Evolutionary conservation across 53 echinoderm and acorn worm species (phyloP).

Genomic region (Holothuria scabra): DNA sequence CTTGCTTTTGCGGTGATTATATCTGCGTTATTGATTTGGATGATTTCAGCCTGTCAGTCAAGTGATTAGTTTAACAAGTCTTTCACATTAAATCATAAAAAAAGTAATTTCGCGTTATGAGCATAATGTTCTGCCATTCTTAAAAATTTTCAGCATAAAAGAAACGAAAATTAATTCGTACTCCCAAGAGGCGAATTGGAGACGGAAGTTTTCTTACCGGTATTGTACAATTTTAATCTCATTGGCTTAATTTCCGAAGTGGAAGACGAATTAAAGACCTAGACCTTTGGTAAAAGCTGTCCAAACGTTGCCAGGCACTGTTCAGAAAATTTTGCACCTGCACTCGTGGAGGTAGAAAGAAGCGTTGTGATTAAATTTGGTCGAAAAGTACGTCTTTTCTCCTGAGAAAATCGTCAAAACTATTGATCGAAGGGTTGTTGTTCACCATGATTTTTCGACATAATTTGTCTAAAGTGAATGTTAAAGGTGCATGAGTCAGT

Average conservation of each 20-base stretch:
- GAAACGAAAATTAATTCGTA: too few species aligned
- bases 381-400: conserved; percentile 24
- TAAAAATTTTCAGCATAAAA: too few species aligned
- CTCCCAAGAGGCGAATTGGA: too few species aligned
- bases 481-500: too few species aligned
- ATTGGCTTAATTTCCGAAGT: conserved; percentile 32
- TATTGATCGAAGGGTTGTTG: conserved; percentile 16
- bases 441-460: too few species aligned
- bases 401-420: conserved; percentile 9
- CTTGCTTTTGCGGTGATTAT: too few species aligned
- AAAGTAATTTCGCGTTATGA: too few species aligned
- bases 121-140: too few species aligned
- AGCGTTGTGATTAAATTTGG: conserved; percentile 18
- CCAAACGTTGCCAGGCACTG: conserved; percentile 4
- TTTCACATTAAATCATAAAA: too few species aligned
- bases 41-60: conserved; percentile 16
- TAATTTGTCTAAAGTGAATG: too few species aligned
- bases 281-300: conserved; percentile 12
- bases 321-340: conserved; percentile 29
- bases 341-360: background rate
- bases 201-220: conserved; percentile 45
- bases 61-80: too few species aligned
- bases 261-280: conserved; percentile 13
- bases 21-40: background rate
- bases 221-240: conserved; percentile 11